Evolutionary conservation across 2,888 invertebrate genomes (phyloP).

Genomic region (Spilarctia lutea): DNA sequence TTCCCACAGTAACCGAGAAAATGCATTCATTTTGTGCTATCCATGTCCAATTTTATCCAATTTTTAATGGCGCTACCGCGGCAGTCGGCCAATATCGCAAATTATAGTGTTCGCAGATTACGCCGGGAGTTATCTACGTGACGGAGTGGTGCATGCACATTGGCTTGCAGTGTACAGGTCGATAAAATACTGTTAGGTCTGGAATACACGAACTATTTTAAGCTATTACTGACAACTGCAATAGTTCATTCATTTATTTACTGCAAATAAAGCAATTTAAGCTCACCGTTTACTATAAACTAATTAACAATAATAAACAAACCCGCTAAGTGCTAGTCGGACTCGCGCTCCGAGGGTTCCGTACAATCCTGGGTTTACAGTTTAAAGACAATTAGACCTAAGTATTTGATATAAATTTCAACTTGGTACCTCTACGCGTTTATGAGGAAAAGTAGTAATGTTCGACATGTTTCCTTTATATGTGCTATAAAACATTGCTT

Average conservation of each 20-base stretch:
- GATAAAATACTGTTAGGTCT: slow-evolving; percentile 8
- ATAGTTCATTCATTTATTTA: background rate
- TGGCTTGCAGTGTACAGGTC: slow-evolving; percentile 35
- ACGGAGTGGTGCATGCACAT: slow-evolving; percentile 45
- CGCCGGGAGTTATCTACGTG: slow-evolving; percentile 71
- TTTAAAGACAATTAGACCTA: too few relatives aligned
- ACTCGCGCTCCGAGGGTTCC: too few relatives aligned
- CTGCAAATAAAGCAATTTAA: background rate
- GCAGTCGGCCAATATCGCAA: slow-evolving; percentile 78
- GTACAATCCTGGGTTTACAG: too few relatives aligned
- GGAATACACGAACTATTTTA: background rate
- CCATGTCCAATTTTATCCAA: slow-evolving; percentile 78
- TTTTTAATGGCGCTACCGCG: slow-evolving; percentile 78
- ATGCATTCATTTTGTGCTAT: slow-evolving; percentile 68
- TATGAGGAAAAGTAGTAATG: too few relatives aligned
- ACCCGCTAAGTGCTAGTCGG: too few relatives aligned
- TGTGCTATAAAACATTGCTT: too few relatives aligned
- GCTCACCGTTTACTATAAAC: background rate
- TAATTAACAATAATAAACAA: too few relatives aligned
- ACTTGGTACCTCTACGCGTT: too few relatives aligned
- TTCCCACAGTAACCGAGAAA: slow-evolving; percentile 64
- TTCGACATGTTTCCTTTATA: too few relatives aligned
- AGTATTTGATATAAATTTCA: too few relatives aligned
- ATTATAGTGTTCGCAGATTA: slow-evolving; percentile 83
- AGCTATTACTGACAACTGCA: background rate